phyloP scores from a whole-genome alignment of 2,797 vertebrate species.

The Notolepis coatsorum region DNA sequence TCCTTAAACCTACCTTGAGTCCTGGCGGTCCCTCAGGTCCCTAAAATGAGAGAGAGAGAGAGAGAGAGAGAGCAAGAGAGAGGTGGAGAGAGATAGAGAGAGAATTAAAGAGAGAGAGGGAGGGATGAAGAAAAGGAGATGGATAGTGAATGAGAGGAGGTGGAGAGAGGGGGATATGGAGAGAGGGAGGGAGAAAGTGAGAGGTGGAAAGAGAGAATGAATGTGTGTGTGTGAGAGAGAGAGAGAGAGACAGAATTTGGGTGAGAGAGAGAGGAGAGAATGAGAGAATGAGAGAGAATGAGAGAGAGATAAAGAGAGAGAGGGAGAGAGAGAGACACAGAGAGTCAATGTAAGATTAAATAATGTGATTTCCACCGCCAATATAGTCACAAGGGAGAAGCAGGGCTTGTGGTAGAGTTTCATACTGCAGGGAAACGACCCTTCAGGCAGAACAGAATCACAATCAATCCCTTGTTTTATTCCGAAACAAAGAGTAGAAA shows the following conservation, averaged over 20 bases:
- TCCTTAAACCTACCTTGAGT: constrained; percentile 87
- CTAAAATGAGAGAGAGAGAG: constrained; percentile 79
- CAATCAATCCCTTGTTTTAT: constrained; percentile 66
- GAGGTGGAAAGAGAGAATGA: constrained; percentile 39
- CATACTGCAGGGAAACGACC: constrained; percentile 65
- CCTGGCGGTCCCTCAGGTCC: constrained; percentile 94
- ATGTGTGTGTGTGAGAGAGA: too few relatives aligned
- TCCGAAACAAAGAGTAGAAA: constrained; percentile 35
- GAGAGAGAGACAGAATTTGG: constrained; percentile 29
- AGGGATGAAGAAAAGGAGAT: too few relatives aligned
- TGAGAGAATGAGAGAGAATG: not conserved
- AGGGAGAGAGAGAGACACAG: constrained; percentile 42
- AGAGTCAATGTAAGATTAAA: constrained; percentile 55
- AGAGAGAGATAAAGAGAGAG: not conserved
- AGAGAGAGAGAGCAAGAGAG: not conserved
- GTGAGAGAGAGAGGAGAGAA: constrained; percentile 14
- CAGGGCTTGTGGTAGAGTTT: constrained; percentile 57
- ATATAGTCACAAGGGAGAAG: constrained; percentile 67
- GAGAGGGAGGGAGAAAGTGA: constrained; percentile 35
- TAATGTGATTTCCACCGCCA: constrained; percentile 74
- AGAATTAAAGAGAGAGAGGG: constrained; percentile 18
- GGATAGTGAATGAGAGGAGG: not conserved
- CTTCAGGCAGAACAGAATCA: constrained; percentile 57
- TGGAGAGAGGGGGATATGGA: too few relatives aligned
- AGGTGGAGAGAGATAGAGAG: constrained; percentile 34